These are phyloP conservation scores for Venustaconcha ellipsiformis DNA, from an alignment of 1,140 invertebrate species.

Conservation along the genomic window DNA sequence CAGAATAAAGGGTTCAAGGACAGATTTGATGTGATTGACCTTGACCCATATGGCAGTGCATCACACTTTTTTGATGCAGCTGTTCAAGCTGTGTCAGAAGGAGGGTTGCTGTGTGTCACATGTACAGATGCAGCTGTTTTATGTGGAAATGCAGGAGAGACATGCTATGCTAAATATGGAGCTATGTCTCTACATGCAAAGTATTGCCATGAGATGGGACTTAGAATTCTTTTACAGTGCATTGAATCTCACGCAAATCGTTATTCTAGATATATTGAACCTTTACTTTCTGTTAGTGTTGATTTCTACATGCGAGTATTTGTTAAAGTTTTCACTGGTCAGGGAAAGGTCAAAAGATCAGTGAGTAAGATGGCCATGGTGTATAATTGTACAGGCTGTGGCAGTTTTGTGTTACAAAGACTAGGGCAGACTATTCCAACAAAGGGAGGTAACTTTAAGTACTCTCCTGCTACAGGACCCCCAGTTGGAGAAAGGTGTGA, in stretches of 20 bases:
- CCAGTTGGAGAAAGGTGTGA: conserved; percentile 78
- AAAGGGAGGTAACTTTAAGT: conserved; percentile 72
- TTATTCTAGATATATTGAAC: conserved; percentile 93
- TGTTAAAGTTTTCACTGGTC: conserved; percentile 85
- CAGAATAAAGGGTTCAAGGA: conserved; percentile 76
- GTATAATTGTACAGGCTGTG: conserved; percentile 91
- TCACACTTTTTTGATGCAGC: conserved; percentile 93
- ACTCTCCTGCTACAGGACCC: conserved; percentile 77
- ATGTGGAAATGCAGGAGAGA: conserved; percentile 95
- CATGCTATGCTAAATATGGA: conserved; percentile 95
- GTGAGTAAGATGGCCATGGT: conserved; percentile 85
- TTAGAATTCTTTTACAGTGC: conserved; percentile 91
- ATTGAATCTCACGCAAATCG: conserved; percentile 92
- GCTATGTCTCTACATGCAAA: conserved; percentile 87
- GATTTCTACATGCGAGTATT: conserved; percentile 99
- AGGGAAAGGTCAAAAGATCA: conserved; percentile 83
- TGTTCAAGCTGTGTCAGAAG: conserved; percentile 74
- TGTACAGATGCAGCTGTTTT: conserved; percentile 98
- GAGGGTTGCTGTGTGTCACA: conserved; percentile 86
- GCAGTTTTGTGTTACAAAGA: conserved; percentile 81
- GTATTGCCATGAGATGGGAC: conserved; percentile 95
- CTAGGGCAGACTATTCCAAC: conserved; percentile 74
- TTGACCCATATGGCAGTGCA: conserved; percentile 98
- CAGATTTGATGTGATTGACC: conserved; percentile 90
- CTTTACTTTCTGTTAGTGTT: conserved; percentile 90